Evolutionary conservation across 2,888 invertebrate genomes (phyloP).

Genomic region (Operophtera brumata): DNA sequence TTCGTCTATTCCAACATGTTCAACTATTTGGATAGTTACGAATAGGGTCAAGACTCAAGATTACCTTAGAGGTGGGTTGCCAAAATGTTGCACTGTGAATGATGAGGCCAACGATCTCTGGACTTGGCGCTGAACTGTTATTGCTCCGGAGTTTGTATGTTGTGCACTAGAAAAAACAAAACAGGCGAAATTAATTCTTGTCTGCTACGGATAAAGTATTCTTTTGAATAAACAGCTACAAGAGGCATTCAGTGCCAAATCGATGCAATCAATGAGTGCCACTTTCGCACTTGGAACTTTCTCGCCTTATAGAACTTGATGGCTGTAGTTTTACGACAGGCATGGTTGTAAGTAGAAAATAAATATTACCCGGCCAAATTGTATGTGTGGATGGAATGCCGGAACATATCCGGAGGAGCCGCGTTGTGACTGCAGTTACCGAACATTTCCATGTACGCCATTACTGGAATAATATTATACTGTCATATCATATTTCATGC

Average conservation of each 20-base stretch:
- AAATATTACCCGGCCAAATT: constrained; percentile 74
- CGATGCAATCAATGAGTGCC: not conserved
- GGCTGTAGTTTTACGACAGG: not conserved
- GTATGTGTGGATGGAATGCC: constrained; percentile 93
- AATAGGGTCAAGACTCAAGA: too few relatives aligned
- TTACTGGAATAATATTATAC: constrained; percentile 83
- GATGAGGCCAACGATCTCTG: constrained; percentile 73
- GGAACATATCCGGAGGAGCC: constrained; percentile 87
- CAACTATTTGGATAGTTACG: too few relatives aligned
- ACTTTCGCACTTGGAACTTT: constrained; percentile 7
- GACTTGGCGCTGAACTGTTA: constrained; percentile 65
- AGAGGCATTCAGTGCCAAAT: not conserved
- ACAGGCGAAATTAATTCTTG: too few relatives aligned
- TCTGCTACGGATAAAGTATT: not conserved
- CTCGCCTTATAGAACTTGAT: constrained; percentile 3
- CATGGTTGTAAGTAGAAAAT: not conserved
- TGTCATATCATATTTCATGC: too few relatives aligned
- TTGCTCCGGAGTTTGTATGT: constrained; percentile 56
- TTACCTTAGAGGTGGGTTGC: constrained; percentile 68
- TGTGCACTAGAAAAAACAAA: constrained; percentile 51
- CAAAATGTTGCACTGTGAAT: constrained; percentile 72
- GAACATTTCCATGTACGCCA: constrained; percentile 98
- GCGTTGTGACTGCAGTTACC: constrained; percentile 92
- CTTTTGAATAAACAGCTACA: not conserved
- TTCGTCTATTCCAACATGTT: too few relatives aligned